Evolutionary conservation across 2,888 invertebrate genomes (phyloP).

Genomic region (Drosophila ochracea): DNA sequence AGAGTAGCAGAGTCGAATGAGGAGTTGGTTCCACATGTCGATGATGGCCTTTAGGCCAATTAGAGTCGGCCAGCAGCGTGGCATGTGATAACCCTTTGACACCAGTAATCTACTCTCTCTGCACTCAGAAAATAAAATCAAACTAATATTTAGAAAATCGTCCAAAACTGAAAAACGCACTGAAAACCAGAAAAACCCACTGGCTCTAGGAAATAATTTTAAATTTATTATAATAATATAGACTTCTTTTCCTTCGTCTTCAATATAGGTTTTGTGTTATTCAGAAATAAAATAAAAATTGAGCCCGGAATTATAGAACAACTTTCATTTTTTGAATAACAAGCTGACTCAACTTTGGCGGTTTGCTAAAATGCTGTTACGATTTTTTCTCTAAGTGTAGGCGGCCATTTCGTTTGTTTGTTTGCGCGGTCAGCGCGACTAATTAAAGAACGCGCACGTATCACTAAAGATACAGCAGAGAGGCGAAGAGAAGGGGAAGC

Average conservation of each 20-base stretch:
- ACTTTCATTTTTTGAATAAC: no score
- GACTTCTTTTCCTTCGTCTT: no score
- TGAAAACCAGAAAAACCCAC: neutral
- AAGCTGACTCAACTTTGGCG: no score
- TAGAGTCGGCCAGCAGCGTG: constrained; percentile 43
- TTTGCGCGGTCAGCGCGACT: constrained; percentile 55
- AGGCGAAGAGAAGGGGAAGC: neutral
- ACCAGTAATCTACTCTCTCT: constrained; percentile 11
- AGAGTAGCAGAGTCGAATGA: neutral
- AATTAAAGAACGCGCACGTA: constrained; percentile 77
- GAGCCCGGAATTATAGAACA: no score
- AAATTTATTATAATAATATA: no score
- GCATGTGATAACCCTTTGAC: constrained; percentile 70
- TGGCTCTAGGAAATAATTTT: no score
- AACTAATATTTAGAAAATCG: neutral
- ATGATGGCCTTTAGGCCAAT: constrained; percentile 62
- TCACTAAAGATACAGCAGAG: neutral
- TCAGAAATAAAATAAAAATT: no score
- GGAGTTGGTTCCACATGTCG: constrained; percentile 17
- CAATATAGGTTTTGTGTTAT: no score
- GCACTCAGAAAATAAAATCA: neutral
- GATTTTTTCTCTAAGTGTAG: neutral
- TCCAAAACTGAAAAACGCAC: neutral
- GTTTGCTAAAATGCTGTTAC: neutral
- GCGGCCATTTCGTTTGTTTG: constrained; percentile 23